Percentiles rank a stretch among this genome's conserved stretches.
phyloP scores from a whole-genome alignment of 1,140 invertebrate genomes.

The Euura lappo region DNA sequence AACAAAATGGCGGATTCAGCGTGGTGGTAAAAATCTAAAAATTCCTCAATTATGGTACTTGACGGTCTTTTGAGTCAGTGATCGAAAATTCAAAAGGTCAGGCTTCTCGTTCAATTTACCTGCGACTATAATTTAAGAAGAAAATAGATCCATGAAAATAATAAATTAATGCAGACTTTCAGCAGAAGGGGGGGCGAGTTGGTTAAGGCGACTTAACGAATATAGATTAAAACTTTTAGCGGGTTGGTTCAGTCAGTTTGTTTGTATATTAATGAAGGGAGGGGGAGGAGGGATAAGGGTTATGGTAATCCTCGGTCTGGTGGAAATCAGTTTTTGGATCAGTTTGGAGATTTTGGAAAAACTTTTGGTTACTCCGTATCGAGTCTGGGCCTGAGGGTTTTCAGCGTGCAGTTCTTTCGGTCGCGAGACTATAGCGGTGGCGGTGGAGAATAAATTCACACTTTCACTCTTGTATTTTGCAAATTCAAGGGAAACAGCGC shows the following conservation, averaged over 20 bases:
- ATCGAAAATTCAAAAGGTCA: too few relatives aligned
- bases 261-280: constrained; percentile 36
- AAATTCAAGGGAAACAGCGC: constrained; percentile 30
- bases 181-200: constrained; percentile 31
- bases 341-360: background rate
- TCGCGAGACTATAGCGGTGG: too few relatives aligned
- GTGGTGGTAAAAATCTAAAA: too few relatives aligned
- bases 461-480: constrained; percentile 28
- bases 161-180: constrained; percentile 44
- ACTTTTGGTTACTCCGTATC: background rate
- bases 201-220: constrained; percentile 54
- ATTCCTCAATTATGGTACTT: too few relatives aligned
- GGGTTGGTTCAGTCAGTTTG: constrained; percentile 18
- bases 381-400: background rate
- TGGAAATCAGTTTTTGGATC: background rate
- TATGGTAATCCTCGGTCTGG: constrained; percentile 32
- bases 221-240: constrained; percentile 54
- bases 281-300: background rate
- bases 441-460: constrained; percentile 27
- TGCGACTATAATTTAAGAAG: too few relatives aligned
- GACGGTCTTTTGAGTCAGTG: too few relatives aligned
- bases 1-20: too few relatives aligned
- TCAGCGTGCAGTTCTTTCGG: background rate
- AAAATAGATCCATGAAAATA: constrained; percentile 33
- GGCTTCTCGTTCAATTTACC: too few relatives aligned